Evolutionary conservation across 2,113 vertebrate species (phyloP).

Genomic region (Petroica traversi): DNA sequence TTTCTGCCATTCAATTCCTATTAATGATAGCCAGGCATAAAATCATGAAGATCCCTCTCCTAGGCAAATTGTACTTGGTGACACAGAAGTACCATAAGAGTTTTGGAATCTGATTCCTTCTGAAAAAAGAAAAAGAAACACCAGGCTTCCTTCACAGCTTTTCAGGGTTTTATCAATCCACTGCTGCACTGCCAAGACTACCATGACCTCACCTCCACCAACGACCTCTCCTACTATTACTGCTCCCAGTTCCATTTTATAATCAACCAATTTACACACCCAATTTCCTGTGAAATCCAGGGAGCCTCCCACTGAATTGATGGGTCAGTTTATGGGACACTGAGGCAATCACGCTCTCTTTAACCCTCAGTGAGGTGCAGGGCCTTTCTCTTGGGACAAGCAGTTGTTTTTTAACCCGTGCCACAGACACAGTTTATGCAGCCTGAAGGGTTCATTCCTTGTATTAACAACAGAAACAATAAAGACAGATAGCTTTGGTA

Average conservation of each 20-base stretch:
- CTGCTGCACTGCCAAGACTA: neutral
- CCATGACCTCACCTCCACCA: rapidly evolving
- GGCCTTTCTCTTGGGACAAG: neutral
- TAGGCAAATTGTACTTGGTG: neutral
- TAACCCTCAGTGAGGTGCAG: neutral
- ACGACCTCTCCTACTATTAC: rapidly evolving
- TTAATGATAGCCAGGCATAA: neutral
- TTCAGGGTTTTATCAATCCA: neutral
- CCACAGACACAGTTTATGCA: neutral
- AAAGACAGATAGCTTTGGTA: neutral
- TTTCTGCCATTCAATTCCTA: neutral
- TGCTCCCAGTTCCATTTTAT: neutral
- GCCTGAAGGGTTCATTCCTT: neutral
- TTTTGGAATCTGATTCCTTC: neutral
- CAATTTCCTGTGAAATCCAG: neutral
- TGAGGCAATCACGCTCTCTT: neutral
- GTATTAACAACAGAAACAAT: neutral
- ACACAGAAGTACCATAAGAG: neutral
- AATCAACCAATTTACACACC: neutral
- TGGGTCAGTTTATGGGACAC: neutral
- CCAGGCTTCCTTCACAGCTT: neutral
- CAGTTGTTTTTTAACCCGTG: neutral
- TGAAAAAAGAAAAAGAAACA: neutral
- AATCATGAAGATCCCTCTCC: neutral
- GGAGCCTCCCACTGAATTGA: neutral